Base-by-base conservation (phyloP, 2,888 invertebrate species). In the Acleris cristana region DNA sequence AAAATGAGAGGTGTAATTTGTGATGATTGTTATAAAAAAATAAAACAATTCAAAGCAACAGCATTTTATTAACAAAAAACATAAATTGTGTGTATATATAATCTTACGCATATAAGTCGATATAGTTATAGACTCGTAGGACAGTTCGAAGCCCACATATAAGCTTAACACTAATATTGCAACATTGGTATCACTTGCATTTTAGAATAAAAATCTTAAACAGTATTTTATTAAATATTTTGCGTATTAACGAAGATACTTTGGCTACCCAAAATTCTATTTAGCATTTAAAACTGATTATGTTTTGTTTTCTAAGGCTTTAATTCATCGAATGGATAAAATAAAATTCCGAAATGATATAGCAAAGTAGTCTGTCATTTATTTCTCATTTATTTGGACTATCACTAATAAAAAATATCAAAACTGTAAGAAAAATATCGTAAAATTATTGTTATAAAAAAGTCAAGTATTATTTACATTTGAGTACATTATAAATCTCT, bases 161-260 rank as follows among this genome's bases (percentile, higher is more conserved):
- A 84, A 81, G 85, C 88, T 92, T 89, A 60, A 73, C 74, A 76
- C 90, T 92, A 92, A 84, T 92, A 92, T 92, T 92, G 92, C 92
- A 92, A 91, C 90, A 85, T 81, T 81, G 80, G 77, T 91, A 92
- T 92, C 92, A 92, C 92, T 88, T 87, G 89, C 87, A 87, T 81
- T 80, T 78, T 77, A 78, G 75, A 79, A 40, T 40, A 40, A 83
- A 80, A 69, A 75, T 70, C 73, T 70, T 73, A 76, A 76, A 76
- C 77, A 72, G 70, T 62, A 51, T 67, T 70, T 71, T 66, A 64
- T 73, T 64, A 65, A 59, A 70, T 66, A 60, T 64, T 56, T 64
- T 51, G 49, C 53, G 54, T 54, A 57, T 52, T 65, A 64, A 67
- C 65, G 56, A 45, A 52, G 54, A 34, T 61, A 66, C 61, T 68